Base-by-base conservation (phyloP, 2,888 invertebrate genomes). In the Patella pellucida region DNA sequence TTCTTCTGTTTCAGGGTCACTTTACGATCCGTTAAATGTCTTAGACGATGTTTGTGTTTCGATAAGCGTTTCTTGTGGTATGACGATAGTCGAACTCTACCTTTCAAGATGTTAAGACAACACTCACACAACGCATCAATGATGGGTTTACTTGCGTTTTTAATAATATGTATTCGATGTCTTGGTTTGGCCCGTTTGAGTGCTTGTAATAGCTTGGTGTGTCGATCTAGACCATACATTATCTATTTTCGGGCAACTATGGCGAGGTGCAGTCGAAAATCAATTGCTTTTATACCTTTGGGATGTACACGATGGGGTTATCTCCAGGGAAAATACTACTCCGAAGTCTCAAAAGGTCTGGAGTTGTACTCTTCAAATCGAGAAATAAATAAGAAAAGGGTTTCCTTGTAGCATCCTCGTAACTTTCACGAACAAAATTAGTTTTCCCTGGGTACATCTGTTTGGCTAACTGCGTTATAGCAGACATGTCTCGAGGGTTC, bases 351-450 rank as follows among this genome's bases (percentile, higher is more conserved):
- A 77, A 68, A 19, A 75, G 3, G 3, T 70, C 72, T 0, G 75
- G 67, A 12, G 75, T 78, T 12, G 67, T 72, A 23, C 71, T 71
- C 56, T 70, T 75, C 14, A 77, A 51, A 62, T 77, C 77, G 2
- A 75, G 7, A 52, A 77, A 51, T 27, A 77, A 70, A 74, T 75
- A 75, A 23, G 69, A 69, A 50, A 69, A 69, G 31, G 77, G 72
- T 12, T 69, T 15, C 41, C 16, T 14, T 52, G 70, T 74, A 3
- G 72, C 71, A n/a, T 71, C 68, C 52, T 72, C 71, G 56, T 68
- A 68, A 16, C 41, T 54, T 51, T 75, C 75, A 11, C 71, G 62
- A 14, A 75, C 14, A 52, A 52, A 71, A 27, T 54, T 52, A 1
- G 56, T 4, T 16, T 54, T 71, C 0, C 72, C 75, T n/a, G 71